phyloP scores from a whole-genome alignment of 2,797 vertebrate species.

The Arremon aurantiirostris region DNA sequence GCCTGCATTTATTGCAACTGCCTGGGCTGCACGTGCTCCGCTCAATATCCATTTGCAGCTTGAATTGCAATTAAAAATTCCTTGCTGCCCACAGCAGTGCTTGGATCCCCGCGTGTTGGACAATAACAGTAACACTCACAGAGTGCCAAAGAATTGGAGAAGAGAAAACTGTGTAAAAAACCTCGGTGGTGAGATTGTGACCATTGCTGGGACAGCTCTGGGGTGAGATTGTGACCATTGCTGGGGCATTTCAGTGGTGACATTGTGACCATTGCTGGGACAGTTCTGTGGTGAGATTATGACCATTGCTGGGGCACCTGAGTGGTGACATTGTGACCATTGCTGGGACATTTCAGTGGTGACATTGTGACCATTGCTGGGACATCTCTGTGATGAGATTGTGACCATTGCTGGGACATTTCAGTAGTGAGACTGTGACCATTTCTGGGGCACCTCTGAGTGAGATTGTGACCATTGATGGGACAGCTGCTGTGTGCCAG shows the following conservation, averaged over 20 bases:
- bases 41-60: neutral
- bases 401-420: neutral
- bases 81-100: neutral
- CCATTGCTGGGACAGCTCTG: neutral
- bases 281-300: accelerated
- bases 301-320: neutral
- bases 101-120: neutral
- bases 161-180: accelerated
- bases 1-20: neutral
- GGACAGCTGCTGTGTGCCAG: neutral
- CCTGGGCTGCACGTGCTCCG: neutral
- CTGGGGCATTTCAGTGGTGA: neutral
- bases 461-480: neutral
- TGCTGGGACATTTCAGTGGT: neutral
- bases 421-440: neutral
- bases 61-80: neutral
- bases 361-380: neutral
- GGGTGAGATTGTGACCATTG: accelerated
- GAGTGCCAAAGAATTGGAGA: neutral
- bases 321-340: accelerated
- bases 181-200: neutral
- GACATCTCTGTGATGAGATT: accelerated
- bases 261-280: neutral
- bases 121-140: neutral
- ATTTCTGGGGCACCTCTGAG: neutral